These are phyloP conservation scores for Passer domesticus DNA, from an alignment of 2,113 vertebrate genomes.

Conservation along the genomic window DNA sequence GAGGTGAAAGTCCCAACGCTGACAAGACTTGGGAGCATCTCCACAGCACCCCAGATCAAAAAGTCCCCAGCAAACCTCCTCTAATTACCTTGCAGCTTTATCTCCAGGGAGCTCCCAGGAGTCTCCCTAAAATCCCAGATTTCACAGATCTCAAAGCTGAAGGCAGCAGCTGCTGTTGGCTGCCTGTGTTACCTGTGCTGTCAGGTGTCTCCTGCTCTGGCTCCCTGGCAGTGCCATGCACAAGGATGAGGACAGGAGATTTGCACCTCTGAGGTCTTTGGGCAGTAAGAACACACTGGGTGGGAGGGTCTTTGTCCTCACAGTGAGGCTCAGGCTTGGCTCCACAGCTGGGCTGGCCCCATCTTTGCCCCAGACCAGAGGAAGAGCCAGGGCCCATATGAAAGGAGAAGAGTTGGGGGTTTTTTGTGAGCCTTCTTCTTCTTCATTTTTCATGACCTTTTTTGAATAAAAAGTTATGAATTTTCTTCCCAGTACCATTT, in stretches of 20 bases:
- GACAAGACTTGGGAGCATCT: background rate
- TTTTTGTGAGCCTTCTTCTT: background rate
- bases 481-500: background rate
- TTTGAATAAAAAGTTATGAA: background rate
- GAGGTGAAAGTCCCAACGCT: background rate
- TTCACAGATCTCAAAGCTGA: background rate
- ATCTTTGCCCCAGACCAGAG: background rate
- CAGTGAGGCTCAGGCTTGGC: background rate
- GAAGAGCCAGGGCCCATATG: background rate
- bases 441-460: background rate
- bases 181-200: background rate
- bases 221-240: background rate
- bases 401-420: accelerated
- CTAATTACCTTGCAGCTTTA: background rate
- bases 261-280: accelerated
- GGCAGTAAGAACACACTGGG: background rate
- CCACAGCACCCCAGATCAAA: background rate
- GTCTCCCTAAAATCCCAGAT: background rate
- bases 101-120: background rate
- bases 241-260: background rate
- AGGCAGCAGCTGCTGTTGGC: background rate
- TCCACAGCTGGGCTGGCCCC: background rate
- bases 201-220: background rate
- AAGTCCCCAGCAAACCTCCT: background rate
- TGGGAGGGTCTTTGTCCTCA: background rate